Evolutionary conservation across 2,888 invertebrate genomes (phyloP), one percentile per base, ranked within the genome.

Genomic region (Drosophila fulvimacula): DNA sequence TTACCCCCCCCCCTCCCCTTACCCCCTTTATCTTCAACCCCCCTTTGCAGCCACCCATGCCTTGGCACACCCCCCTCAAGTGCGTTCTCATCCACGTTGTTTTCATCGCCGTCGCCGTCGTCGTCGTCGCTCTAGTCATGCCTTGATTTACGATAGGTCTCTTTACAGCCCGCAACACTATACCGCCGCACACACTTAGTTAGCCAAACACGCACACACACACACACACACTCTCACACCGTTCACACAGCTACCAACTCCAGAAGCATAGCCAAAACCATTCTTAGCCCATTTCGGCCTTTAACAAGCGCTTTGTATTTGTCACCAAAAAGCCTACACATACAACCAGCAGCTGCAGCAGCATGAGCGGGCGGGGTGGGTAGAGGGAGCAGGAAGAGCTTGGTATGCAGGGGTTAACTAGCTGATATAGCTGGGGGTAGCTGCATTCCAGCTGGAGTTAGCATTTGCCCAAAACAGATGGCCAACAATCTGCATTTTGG

Each of bases 81-180:
- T 76, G 77, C 83, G 70, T 69, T 52, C 68, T 10, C 46, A 19
- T 58, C 61, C 69, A 36, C 39, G 49, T 48, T 34, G 52, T 55
- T 56, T 66, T 57, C 41, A 11, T 42, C 34, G 66, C 69, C 51
- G 34, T n/a, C n/a, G n/a, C n/a, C n/a, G n/a, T n/a, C 41, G 17
- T 19, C 39, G 49, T 49, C 34, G 66, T 73, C 51, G 34, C 32
- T 21, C 65, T 74, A 74, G 78, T 62, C 75, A 52, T 64, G 87
- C 69, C 82, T 86, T 86, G 88, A 82, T 88, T 88, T 85, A 88
- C 85, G 88, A 88, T 88, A 82, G 77, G 69, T 76, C 80, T 76
- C 82, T 76, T 82, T 70, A 63, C 82, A 65, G 80, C 73, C 82
- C 79, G 79, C 85, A 87, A 77, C 81, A 77, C 77, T 82, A 69